Conservation (phyloP, 2,888 invertebrate species). For the Protonemura montana region DNA sequence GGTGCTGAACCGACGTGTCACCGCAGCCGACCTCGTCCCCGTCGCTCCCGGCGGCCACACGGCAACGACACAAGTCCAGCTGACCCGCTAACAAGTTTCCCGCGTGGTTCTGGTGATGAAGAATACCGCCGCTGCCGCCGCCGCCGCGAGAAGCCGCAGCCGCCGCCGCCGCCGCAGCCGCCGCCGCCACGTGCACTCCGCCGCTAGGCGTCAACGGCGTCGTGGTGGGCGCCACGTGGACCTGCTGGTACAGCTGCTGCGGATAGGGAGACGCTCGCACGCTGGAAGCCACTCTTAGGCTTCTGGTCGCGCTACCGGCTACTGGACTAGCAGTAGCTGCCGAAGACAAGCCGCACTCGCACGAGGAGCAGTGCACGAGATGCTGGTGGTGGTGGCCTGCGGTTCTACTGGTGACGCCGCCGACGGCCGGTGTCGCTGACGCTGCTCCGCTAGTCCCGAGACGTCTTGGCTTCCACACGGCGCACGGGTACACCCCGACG, state of each 20-base stretch:
- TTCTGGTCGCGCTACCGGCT: conserved; percentile 44
- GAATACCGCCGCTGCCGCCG: conserved; percentile 42
- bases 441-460: conserved; percentile 23
- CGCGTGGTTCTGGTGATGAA: not conserved
- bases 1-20: conserved; percentile 48
- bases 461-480: conserved; percentile 60
- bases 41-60: conserved; percentile 46
- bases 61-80: conserved; percentile 48
- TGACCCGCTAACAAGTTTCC: conserved; percentile 15
- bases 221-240: conserved; percentile 36
- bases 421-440: not conserved
- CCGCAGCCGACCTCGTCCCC: conserved; percentile 44
- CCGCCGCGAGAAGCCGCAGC: conserved; percentile 45
- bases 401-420: conserved; percentile 35
- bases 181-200: conserved; percentile 43
- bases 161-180: conserved; percentile 47
- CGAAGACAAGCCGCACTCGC: conserved; percentile 16
- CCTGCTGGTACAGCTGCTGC: conserved; percentile 47
- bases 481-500: conserved; percentile 65
- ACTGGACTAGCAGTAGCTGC: conserved; percentile 24
- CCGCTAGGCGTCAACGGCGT: conserved; percentile 23
- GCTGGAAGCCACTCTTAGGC: conserved; percentile 53
- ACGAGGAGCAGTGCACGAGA: conserved; percentile 17
- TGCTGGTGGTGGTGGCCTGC: conserved; percentile 52
- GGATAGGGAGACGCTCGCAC: conserved; percentile 54